Conservation (phyloP, 2,113 vertebrate genomes). For the Gobio gobio region DNA sequence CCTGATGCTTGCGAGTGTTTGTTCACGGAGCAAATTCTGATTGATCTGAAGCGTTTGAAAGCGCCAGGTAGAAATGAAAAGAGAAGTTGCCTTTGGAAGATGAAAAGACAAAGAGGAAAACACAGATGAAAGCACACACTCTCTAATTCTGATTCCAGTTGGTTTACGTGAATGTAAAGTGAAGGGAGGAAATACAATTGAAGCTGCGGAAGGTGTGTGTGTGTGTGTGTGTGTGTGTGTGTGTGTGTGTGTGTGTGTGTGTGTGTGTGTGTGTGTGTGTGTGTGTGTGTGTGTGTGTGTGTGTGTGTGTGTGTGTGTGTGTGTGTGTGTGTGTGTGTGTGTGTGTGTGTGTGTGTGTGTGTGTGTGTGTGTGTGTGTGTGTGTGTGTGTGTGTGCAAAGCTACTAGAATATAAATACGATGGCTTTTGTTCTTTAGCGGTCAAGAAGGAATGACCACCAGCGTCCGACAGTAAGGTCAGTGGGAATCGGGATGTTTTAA, state of each 20-base stretch:
- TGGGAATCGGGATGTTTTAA: neutral
- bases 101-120: slow-evolving; percentile 2
- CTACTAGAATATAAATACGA: neutral
- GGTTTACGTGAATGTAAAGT: neutral
- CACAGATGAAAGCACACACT: slow-evolving; percentile 14
- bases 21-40: neutral
- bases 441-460: neutral
- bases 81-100: slow-evolving; percentile 12
- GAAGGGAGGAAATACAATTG: neutral
- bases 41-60: slow-evolving; percentile 15
- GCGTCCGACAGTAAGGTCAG: neutral
- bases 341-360: neutral
- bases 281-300: neutral
- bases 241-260: neutral
- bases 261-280: neutral
- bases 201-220: neutral
- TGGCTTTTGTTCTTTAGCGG: neutral
- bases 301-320: neutral
- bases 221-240: neutral
- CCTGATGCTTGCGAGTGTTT: neutral
- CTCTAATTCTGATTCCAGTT: slow-evolving; percentile 12
- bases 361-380: neutral
- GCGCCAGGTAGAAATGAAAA: slow-evolving; percentile 1
- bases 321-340: neutral
- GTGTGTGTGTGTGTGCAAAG: neutral